Evolutionary conservation across 2,113 vertebrate genomes (phyloP).

Genomic region (Paramormyrops kingsleyae): DNA sequence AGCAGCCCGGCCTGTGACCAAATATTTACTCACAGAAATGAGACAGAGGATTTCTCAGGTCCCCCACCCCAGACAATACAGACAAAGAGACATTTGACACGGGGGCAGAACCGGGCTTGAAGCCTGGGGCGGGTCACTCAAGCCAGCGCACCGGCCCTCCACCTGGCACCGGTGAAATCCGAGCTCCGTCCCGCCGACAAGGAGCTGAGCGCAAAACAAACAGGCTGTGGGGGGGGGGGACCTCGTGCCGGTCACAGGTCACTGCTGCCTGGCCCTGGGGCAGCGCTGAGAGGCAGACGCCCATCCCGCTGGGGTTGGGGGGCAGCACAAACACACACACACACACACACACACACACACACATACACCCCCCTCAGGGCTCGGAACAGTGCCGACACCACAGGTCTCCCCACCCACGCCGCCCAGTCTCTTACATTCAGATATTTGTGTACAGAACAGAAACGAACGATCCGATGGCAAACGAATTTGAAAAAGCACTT

Average conservation of each 20-base stretch:
- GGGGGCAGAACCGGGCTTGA: background rate
- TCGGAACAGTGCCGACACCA: background rate
- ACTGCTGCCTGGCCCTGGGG: background rate
- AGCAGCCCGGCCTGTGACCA: conserved; percentile 30
- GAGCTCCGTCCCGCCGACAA: conserved; percentile 34
- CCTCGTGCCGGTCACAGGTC: background rate
- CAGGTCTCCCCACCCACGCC: background rate
- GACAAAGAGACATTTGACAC: conserved; percentile 13
- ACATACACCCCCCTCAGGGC: background rate
- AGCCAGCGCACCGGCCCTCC: background rate
- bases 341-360: background rate
- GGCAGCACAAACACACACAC: background rate
- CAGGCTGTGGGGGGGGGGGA: conserved; percentile 41
- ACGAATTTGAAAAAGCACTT: background rate
- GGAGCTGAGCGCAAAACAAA: conserved; percentile 52
- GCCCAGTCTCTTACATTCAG: background rate
- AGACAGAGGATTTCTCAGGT: conserved; percentile 45
- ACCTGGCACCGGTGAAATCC: conserved; percentile 2
- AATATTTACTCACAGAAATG: conserved; percentile 45
- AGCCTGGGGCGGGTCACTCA: background rate
- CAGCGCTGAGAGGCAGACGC: background rate
- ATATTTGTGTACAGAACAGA: background rate
- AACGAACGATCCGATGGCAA: background rate
- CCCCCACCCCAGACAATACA: conserved; percentile 36
- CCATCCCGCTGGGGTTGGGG: background rate